A percentile compares a stretch with the other conserved stretches of the same genome.
phyloP scores from a whole-genome alignment of 2,113 vertebrate genomes.

The Petroica traversi region DNA sequence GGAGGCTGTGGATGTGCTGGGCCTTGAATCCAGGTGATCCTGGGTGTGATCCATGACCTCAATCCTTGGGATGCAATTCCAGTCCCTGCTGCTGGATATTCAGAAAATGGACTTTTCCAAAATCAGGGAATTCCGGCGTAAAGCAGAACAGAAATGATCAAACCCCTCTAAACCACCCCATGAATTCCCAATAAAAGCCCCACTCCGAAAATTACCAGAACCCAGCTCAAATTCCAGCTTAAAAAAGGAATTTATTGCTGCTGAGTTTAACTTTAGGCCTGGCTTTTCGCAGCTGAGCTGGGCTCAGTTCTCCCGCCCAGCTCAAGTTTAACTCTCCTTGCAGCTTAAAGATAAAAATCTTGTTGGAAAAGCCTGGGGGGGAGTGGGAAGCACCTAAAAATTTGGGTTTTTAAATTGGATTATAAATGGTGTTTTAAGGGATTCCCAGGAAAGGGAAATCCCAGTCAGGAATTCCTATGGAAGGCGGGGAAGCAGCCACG shows the following conservation, averaged over 20 bases:
- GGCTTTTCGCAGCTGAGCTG: background rate
- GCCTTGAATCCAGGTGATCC: background rate
- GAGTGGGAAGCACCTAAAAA: background rate
- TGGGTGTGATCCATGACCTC: background rate
- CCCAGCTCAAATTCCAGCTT: background rate
- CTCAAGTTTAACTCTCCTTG: background rate
- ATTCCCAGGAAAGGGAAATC: background rate
- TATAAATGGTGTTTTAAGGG: background rate
- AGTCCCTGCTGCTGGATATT: background rate
- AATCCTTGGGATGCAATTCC: background rate
- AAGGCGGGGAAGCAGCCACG: background rate
- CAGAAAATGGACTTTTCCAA: background rate
- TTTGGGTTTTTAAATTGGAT: background rate
- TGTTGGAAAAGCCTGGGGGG: background rate
- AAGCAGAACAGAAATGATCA: background rate
- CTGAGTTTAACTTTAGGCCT: background rate
- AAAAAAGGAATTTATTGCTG: background rate
- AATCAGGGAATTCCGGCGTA: background rate
- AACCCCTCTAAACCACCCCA: background rate
- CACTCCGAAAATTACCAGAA: background rate
- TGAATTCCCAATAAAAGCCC: background rate
- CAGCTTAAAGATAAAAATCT: background rate
- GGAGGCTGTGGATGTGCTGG: background rate
- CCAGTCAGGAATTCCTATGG: background rate
- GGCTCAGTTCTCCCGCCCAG: background rate